phyloP scores from a whole-genome alignment of 2,888 invertebrate species.

The Yponomeuta sedellus region DNA sequence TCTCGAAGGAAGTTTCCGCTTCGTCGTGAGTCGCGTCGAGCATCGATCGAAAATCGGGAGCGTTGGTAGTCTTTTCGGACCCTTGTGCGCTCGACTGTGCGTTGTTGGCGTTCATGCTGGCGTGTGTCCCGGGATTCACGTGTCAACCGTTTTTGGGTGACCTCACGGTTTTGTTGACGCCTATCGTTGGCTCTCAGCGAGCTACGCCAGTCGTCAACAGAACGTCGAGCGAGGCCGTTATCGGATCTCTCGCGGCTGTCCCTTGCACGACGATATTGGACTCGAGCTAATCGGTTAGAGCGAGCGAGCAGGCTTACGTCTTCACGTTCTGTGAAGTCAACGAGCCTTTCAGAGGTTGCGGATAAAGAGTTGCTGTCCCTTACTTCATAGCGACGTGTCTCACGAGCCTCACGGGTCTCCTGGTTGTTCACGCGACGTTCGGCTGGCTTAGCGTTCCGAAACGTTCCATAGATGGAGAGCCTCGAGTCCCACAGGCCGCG shows the following conservation, averaged over 20 bases:
- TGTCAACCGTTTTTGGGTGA: constrained; percentile 16
- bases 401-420: constrained; percentile 26
- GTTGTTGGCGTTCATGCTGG: constrained; percentile 14
- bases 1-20: constrained; percentile 14
- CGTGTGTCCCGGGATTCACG: constrained; percentile 16
- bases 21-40: constrained; percentile 23
- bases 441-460: constrained; percentile 26
- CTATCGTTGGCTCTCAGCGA: constrained; percentile 13
- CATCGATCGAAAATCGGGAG: constrained; percentile 16
- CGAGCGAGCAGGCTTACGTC: background rate
- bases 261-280: constrained; percentile 12
- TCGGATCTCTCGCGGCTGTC: constrained; percentile 10
- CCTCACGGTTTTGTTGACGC: constrained; percentile 16
- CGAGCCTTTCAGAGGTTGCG: constrained; percentile 20
- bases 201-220: constrained; percentile 3
- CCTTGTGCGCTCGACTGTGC: background rate
- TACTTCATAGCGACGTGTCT: constrained; percentile 10
- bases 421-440: constrained; percentile 24
- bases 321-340: background rate
- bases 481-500: constrained; percentile 29
- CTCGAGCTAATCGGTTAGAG: background rate
- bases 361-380: background rate
- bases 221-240: background rate
- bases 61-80: background rate
- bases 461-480: constrained; percentile 30